Conservation (phyloP, 2,888 invertebrate genomes). For the Agrotis puta region DNA sequence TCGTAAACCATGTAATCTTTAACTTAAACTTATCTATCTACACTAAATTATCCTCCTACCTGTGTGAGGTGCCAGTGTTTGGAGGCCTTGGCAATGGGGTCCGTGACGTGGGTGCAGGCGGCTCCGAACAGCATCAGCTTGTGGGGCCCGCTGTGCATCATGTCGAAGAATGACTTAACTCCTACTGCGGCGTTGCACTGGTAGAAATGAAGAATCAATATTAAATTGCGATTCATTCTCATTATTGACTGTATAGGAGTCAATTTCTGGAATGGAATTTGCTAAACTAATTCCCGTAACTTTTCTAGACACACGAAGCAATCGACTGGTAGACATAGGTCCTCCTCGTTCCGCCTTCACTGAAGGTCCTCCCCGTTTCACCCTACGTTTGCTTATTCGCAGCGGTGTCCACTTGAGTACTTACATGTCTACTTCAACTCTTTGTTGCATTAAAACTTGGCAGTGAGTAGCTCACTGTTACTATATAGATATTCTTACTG, state of each 20-base stretch:
- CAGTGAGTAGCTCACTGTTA: too few species aligned
- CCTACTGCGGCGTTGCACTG: slow-evolving; percentile 98
- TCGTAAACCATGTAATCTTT: neutral
- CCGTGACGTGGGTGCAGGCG: slow-evolving; percentile 98
- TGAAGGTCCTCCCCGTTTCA: too few species aligned
- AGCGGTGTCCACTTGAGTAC: too few species aligned
- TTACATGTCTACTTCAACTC: too few species aligned
- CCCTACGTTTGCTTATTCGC: too few species aligned
- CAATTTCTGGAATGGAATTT: neutral
- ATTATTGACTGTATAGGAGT: neutral
- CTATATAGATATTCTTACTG: too few species aligned
- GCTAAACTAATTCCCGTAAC: too few species aligned
- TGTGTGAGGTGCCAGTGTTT: slow-evolving; percentile 99
- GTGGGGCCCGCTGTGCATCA: slow-evolving; percentile 98
- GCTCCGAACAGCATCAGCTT: slow-evolving; percentile 99
- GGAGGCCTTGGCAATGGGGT: slow-evolving; percentile 98
- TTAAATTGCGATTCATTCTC: too few species aligned
- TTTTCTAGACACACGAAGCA: neutral
- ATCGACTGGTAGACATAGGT: too few species aligned
- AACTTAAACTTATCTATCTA: slow-evolving; percentile 23
- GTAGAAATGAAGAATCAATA: neutral
- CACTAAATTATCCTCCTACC: slow-evolving; percentile 85
- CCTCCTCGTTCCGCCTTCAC: too few species aligned
- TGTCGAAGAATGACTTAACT: slow-evolving; percentile 98
- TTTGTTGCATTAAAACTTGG: too few species aligned